A percentile compares a stretch with the other conserved stretches of the same genome.
Conservation (phyloP, 2,888 invertebrate genomes). For the Lysandra coridon region DNA sequence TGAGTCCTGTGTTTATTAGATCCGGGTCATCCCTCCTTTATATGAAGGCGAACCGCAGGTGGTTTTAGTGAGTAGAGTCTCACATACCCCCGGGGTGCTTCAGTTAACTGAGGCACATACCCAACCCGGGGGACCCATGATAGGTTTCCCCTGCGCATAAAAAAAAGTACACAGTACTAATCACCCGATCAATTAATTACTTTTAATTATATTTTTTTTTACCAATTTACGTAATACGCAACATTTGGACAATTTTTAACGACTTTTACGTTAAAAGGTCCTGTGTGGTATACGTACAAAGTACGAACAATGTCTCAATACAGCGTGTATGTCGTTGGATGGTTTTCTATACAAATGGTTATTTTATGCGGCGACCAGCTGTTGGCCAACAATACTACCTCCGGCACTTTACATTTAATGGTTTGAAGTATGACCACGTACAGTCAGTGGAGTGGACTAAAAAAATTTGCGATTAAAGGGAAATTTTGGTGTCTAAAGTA, state of each 20-base stretch:
- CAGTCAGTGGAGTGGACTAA: not conserved
- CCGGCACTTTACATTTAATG: slow-evolving; percentile 31
- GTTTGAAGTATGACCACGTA: slow-evolving; percentile 18
- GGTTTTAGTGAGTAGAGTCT: too few species aligned
- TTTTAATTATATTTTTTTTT: too few species aligned
- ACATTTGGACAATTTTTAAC: not conserved
- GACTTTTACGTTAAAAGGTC: not conserved
- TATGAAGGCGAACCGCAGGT: too few species aligned
- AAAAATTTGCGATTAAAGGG: not conserved
- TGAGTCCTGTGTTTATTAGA: too few species aligned
- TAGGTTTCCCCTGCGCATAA: too few species aligned
- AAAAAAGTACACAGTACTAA: too few species aligned
- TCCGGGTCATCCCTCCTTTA: too few species aligned
- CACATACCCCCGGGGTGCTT: too few species aligned
- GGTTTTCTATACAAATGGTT: slow-evolving; percentile 32
- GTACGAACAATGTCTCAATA: slow-evolving; percentile 26
- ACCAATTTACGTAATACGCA: not conserved
- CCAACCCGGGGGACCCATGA: too few species aligned
- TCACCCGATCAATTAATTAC: too few species aligned
- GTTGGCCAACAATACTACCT: slow-evolving; percentile 33
- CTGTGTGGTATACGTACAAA: not conserved
- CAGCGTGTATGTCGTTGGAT: slow-evolving; percentile 27
- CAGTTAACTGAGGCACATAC: too few species aligned
- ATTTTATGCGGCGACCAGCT: slow-evolving; percentile 32
- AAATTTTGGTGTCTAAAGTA: not conserved